Evolutionary conservation across 2,888 invertebrate genomes (phyloP), one percentile per base, ranked within the genome.

Genomic region (Bellardia pandia): DNA sequence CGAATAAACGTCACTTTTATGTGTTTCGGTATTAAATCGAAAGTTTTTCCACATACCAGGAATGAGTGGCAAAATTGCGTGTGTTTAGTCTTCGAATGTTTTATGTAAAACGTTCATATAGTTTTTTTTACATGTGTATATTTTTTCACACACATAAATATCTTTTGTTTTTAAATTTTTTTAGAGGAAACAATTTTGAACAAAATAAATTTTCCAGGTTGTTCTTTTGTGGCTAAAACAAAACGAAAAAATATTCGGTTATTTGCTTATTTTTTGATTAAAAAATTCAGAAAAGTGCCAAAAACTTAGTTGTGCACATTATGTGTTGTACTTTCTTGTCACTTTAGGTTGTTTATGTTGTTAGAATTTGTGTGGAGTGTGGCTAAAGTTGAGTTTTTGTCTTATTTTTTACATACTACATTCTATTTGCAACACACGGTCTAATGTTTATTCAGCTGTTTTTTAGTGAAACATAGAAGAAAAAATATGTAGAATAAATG

Each of bases 361-460:
- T 42, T 75, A 40, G 62, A 60, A 64, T 23, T 77, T n/a, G 8
- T 56, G 23, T 51, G 58, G 51, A 82, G 16, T 23, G 30, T 45
- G 64, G 40, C 45, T 71, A 58, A 78, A 68, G 33, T 68, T 3
- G 45, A 64, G 66, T 58, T 81, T 56, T 74, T 80, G 42, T 71
- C 40, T 80, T 64, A 42, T 16, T 75, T 74, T 58, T n/a, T 9
- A 56, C 3, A 53, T 53, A 51, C 14, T 14, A 53, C 51, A 8
- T 7, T 53, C 6, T 56, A 23, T 5, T 7, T 56, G 16, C 9
- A 23, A 74, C 40, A 51, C n/a, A 45, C 14, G 74, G 60, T 53
- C 56, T 45, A 74, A 84, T 87, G 80, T 87, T 86, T 87, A 81
- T 84, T 84, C 77, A 86, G 84, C 68, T 86, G 77, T 42, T 56